Percentiles rank a stretch among this genome's conserved stretches.
phyloP scores from a whole-genome alignment of 1,140 invertebrate species.

The Gerris buenoi region DNA sequence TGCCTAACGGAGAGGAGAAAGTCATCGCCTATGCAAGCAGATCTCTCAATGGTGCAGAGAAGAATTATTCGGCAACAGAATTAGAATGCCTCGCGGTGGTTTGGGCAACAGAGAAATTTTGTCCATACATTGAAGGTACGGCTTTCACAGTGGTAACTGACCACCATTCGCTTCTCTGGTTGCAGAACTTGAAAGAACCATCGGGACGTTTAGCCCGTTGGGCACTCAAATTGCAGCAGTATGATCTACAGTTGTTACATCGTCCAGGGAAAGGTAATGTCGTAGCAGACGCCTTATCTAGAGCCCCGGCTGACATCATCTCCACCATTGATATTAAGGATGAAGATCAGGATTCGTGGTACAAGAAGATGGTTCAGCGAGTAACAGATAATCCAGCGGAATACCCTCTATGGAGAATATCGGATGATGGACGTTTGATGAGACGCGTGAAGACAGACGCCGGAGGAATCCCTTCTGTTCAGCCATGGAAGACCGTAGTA shows the following conservation, averaged over 20 bases:
- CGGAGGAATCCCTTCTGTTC: neutral
- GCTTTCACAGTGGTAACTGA: conserved; percentile 31
- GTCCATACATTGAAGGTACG: conserved; percentile 23
- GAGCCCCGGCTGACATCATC: neutral
- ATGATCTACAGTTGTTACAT: conserved; percentile 16
- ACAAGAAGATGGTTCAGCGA: neutral
- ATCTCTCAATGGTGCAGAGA: conserved; percentile 26
- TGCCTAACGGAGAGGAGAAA: conserved; percentile 16
- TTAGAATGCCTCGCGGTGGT: conserved; percentile 32
- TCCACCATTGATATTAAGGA: neutral
- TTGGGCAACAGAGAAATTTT: conserved; percentile 28
- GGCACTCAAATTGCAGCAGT: conserved; percentile 24
- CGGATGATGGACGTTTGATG: neutral
- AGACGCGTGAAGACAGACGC: neutral
- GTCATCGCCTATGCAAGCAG: conserved; percentile 32
- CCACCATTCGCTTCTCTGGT: conserved; percentile 33
- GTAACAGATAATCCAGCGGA: neutral
- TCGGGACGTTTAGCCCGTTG: conserved; percentile 28
- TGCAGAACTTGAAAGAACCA: conserved; percentile 30
- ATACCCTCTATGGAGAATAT: neutral
- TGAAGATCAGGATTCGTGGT: neutral
- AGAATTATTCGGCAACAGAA: conserved; percentile 32
- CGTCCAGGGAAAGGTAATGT: conserved; percentile 18
- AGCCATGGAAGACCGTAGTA: neutral
- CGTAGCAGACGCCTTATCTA: conserved; percentile 15